These are phyloP conservation scores for Vireo altiloquus DNA, from an alignment of 2,113 vertebrate species.

Conservation along the genomic window DNA sequence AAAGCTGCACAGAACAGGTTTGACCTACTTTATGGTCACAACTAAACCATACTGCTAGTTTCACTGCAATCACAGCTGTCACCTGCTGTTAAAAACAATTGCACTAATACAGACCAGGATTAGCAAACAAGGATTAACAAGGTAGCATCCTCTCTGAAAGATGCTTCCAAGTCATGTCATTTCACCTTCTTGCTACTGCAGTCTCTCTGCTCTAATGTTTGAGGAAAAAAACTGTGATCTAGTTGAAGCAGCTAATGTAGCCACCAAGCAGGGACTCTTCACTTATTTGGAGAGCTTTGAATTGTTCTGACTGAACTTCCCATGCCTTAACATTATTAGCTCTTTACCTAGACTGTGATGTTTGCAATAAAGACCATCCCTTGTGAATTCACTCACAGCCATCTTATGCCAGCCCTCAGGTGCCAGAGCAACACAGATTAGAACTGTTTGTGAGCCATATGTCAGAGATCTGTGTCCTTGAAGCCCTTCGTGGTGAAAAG, in stretches of 20 bases:
- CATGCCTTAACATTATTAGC: background rate
- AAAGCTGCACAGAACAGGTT: background rate
- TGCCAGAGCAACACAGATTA: background rate
- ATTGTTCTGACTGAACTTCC: background rate
- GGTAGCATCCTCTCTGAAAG: background rate
- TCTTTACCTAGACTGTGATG: background rate
- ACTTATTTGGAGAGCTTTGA: background rate
- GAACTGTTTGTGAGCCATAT: background rate
- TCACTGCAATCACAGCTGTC: conserved; percentile 1
- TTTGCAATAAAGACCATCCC: background rate
- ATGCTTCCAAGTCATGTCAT: background rate
- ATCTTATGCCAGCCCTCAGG: background rate
- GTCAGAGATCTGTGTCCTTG: background rate
- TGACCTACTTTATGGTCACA: conserved; percentile 5
- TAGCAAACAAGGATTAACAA: conserved; percentile 15
- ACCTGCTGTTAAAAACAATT: conserved; percentile 16
- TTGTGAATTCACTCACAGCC: background rate
- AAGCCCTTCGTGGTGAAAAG: background rate
- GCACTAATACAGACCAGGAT: background rate
- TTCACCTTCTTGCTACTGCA: background rate
- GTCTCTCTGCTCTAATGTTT: background rate
- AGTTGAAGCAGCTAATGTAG: background rate
- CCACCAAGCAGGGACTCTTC: background rate
- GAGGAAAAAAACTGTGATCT: background rate
- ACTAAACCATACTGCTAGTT: background rate